A percentile compares a stretch with the other conserved stretches of the same genome.
phyloP scores from a whole-genome alignment of 1,140 invertebrate species.

The Drosophila melanica region DNA sequence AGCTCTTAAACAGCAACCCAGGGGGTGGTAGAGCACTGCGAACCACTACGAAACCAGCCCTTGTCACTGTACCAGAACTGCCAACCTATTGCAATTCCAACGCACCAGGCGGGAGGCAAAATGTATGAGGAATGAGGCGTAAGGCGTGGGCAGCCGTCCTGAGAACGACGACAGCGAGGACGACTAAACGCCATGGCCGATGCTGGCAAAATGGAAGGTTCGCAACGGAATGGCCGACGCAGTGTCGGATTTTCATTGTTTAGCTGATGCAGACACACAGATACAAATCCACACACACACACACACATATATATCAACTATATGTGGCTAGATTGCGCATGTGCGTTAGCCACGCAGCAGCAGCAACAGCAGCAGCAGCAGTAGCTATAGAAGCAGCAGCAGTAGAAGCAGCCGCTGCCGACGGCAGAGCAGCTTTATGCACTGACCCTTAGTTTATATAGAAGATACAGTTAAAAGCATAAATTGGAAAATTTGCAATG shows the following conservation, averaged over 20 bases:
- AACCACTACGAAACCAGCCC: constrained; percentile 3
- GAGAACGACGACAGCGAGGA: constrained; percentile 45
- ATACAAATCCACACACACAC: constrained; percentile 16
- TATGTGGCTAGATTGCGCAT: constrained; percentile 51
- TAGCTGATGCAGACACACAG: constrained; percentile 39
- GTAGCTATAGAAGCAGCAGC: constrained; percentile 20
- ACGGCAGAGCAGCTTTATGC: constrained; percentile 56
- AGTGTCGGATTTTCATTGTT: constrained; percentile 58
- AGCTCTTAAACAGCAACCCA: constrained; percentile 41
- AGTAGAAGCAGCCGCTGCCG: constrained; percentile 40
- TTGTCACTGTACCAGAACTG: constrained; percentile 25
- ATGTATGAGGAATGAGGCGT: not conserved
- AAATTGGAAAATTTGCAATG: constrained; percentile 69
- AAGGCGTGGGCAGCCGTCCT: constrained; percentile 46
- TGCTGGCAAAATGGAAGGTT: constrained; percentile 70
- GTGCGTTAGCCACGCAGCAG: constrained; percentile 22
- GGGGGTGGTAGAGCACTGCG: constrained; percentile 27
- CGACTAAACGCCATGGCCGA: constrained; percentile 75
- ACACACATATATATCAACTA: constrained; percentile 32
- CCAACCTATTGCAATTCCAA: constrained; percentile 51
- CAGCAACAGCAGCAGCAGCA: constrained; percentile 11
- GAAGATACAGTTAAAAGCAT: constrained; percentile 64
- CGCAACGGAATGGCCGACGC: constrained; percentile 53
- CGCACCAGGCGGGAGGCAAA: constrained; percentile 1
- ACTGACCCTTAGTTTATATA: constrained; percentile 17